phyloP scores from a whole-genome alignment of 92 coral and sea anemone species.

The Heteractis magnifica region DNA sequence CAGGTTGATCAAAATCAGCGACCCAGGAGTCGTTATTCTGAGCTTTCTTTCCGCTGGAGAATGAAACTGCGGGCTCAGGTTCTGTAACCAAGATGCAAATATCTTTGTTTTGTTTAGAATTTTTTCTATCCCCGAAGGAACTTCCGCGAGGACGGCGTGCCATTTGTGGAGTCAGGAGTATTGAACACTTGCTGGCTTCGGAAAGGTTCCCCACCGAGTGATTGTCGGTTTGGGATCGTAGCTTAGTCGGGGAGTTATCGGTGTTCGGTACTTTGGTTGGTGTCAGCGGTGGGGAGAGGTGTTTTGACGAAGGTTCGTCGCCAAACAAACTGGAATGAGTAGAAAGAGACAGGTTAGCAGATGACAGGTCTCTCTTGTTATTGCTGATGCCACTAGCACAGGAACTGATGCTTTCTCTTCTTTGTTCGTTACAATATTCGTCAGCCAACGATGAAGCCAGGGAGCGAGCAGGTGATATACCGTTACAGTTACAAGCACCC shows the following conservation, averaged over 20 bases:
- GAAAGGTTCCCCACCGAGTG: slow-evolving; percentile 9
- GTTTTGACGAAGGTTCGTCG: slow-evolving; percentile 12
- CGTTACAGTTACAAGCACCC: slow-evolving; percentile 44
- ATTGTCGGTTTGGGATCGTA: slow-evolving; percentile 13
- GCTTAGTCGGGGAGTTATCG: slow-evolving; percentile 1
- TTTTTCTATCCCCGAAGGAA: not conserved
- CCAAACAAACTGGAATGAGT: not conserved
- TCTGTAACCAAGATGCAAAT: slow-evolving; percentile 63
- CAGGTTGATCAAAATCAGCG: slow-evolving; percentile 39
- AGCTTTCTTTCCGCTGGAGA: slow-evolving; percentile 26
- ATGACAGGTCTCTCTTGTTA: not conserved
- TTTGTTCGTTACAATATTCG: slow-evolving; percentile 48
- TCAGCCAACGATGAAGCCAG: slow-evolving; percentile 21
- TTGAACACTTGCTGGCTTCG: not conserved
- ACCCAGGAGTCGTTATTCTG: slow-evolving; percentile 33
- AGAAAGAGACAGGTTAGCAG: not conserved
- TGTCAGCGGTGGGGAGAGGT: slow-evolving; percentile 15
- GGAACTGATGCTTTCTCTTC: slow-evolving; percentile 27
- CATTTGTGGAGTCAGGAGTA: not conserved
- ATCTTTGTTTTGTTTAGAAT: slow-evolving; percentile 31
- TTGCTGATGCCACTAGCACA: not conserved
- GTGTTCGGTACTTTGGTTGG: slow-evolving; percentile 2
- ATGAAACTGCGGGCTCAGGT: slow-evolving; percentile 33
- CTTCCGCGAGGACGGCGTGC: not conserved
- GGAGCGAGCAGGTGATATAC: not conserved